phyloP scores from a whole-genome alignment of 2,113 vertebrate species.

The Machaerirhynchus nigripectus region DNA sequence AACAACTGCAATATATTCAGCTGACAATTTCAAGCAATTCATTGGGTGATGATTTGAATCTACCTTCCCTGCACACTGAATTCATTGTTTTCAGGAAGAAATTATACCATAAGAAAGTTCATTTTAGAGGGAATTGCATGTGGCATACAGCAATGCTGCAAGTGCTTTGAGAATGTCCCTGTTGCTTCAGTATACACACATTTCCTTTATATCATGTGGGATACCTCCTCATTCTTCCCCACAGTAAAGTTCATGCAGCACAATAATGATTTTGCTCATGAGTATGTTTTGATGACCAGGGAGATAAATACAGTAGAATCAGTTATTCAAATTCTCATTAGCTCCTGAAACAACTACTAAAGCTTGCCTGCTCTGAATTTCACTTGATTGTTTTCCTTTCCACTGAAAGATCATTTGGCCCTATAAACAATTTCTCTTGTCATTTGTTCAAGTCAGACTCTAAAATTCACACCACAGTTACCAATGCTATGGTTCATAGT shows the following conservation, averaged over 20 bases:
- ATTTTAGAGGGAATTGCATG: background rate
- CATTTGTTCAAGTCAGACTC: background rate
- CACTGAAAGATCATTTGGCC: background rate
- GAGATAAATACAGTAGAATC: background rate
- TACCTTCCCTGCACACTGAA: background rate
- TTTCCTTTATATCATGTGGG: background rate
- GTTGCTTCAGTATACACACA: background rate
- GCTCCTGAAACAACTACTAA: background rate
- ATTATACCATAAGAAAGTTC: background rate
- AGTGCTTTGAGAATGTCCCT: background rate
- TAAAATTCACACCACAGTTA: background rate
- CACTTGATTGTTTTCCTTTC: background rate
- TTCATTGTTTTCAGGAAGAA: slow-evolving; percentile 32
- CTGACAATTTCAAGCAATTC: slow-evolving; percentile 14
- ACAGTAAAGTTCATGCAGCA: background rate
- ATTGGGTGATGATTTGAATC: background rate
- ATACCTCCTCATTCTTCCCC: background rate
- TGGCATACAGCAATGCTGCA: background rate
- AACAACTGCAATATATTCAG: background rate
- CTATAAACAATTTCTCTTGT: background rate
- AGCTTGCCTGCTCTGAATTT: background rate
- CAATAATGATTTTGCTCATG: background rate
- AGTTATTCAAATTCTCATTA: background rate
- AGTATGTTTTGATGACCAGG: background rate
- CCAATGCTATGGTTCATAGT: background rate